Base-by-base conservation (phyloP, 23 tunicate genomes). In the Ciona savignyi region DNA sequence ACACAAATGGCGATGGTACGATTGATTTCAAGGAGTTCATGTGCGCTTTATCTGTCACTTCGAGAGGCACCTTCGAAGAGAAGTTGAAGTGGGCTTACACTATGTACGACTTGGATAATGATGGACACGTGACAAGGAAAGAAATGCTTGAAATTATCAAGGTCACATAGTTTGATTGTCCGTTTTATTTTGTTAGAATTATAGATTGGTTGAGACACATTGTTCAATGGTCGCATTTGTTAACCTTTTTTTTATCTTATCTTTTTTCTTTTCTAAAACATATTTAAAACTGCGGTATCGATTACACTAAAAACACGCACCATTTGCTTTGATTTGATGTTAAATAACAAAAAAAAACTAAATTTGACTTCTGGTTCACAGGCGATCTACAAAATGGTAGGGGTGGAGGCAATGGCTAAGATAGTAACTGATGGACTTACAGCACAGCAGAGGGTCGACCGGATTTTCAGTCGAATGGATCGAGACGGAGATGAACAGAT, bases 21-120 rank as follows among this genome's bases (percentile, higher is more conserved):
- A 81, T 93, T 32, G 98, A 93, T 64, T 93, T 93, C 65, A 87
- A 86, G 23, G 98, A 93, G 73, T 93, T 93, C 81, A 72, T 93
- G 76, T 71, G 90, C 62, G 94, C 98, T 0, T 79, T 93, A 2
- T 93, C 98, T 1, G 78, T 93, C 51, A 93, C 83, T 63, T 93
- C 98, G 23, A 71, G 98, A 19, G 98, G 98, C 21, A 81, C 80
- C 4, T 86, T 86, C 66, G 85, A 86, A 22, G 82, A 78, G 3
- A 86, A 83, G 35, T 61, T 93, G 51, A 62, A 65, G 0, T 93
- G 98, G 98, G 94, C 98, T 27, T 93, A 69, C 85, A 74, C 63
- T 73, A 86, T 86, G 88, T 93, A 93, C 70, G 98, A 93, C 60
- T 73, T 81, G 34, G 94, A 93, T 68, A 79, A 86, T 19, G 85